These are phyloP conservation scores for Drosophila borealis DNA, from an alignment of 2,888 invertebrate species.

Conservation along the genomic window DNA sequence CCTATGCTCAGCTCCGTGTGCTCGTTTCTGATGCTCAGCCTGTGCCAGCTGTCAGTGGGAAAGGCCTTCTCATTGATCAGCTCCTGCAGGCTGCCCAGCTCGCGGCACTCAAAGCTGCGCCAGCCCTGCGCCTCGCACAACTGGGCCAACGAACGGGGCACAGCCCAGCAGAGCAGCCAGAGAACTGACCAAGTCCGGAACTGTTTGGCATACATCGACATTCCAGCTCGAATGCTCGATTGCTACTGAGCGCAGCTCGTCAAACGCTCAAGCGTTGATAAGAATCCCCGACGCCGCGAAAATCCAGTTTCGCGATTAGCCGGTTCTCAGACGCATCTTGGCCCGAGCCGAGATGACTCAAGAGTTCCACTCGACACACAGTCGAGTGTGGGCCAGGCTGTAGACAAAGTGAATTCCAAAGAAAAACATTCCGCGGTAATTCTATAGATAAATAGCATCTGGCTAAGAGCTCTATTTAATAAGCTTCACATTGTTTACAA, in stretches of 20 bases:
- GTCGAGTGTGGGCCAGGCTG: conserved; percentile 28
- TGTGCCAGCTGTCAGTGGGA: conserved; percentile 47
- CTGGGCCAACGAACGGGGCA: conserved; percentile 14
- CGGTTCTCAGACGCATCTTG: conserved; percentile 39
- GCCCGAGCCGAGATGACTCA: conserved; percentile 5
- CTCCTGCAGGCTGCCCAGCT: conserved; percentile 56
- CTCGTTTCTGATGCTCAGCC: conserved; percentile 58
- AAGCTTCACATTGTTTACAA: conserved; percentile 61
- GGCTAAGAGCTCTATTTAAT: conserved; percentile 61
- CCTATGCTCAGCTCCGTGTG: conserved; percentile 44
- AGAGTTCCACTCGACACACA: conserved; percentile 35
- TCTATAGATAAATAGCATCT: conserved; percentile 57
- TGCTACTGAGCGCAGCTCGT: conserved; percentile 39
- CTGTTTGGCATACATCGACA: conserved; percentile 45
- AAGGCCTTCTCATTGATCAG: conserved; percentile 29
- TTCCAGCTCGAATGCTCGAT: conserved; percentile 43
- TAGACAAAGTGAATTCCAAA: conserved; percentile 18
- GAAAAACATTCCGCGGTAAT: conserved; percentile 14
- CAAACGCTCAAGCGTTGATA: conserved; percentile 25
- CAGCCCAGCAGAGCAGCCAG: conserved; percentile 32
- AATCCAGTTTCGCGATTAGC: conserved; percentile 55
- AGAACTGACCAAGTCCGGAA: conserved; percentile 22
- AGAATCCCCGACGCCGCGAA: conserved; percentile 30
- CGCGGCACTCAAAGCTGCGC: conserved; percentile 55
- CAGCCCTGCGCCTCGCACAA: conserved; percentile 40